Conservation (phyloP, 2,888 invertebrate species). For the Sycophila texana region DNA sequence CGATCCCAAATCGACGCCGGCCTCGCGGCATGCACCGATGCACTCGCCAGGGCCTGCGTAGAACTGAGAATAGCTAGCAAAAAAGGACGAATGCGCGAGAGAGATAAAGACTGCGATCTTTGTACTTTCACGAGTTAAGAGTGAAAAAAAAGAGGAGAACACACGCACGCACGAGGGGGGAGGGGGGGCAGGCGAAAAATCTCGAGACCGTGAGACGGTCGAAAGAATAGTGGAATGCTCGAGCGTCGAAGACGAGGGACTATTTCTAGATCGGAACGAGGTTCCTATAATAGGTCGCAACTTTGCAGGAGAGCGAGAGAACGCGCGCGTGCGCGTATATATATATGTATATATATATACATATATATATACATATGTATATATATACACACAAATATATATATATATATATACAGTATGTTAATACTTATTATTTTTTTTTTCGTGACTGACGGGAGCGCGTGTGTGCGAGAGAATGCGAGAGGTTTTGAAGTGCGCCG, state of each 20-base stretch:
- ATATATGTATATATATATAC: conserved; percentile 18
- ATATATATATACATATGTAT: conserved; percentile 39
- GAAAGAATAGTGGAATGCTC: conserved; percentile 40
- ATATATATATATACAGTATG: conserved; percentile 41
- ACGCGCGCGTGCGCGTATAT: conserved; percentile 26
- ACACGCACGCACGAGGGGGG: too few species aligned
- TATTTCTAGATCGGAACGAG: conserved; percentile 56
- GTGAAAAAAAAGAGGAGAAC: neutral
- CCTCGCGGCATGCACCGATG: conserved; percentile 11
- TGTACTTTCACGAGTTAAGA: conserved; percentile 45
- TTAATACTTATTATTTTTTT: conserved; percentile 33
- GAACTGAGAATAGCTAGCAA: conserved; percentile 18
- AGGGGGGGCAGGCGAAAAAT: neutral
- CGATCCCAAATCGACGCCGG: neutral
- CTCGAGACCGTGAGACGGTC: conserved; percentile 13
- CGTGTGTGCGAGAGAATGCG: conserved; percentile 12
- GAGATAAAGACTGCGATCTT: conserved; percentile 57
- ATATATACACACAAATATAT: conserved; percentile 12
- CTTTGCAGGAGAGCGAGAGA: conserved; percentile 52
- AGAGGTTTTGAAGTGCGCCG: conserved; percentile 15
- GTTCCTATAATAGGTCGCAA: conserved; percentile 56
- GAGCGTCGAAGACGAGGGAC: conserved; percentile 49
- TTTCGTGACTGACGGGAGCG: conserved; percentile 49
- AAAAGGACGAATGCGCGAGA: conserved; percentile 43
- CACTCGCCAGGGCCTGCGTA: neutral